phyloP scores from a whole-genome alignment of 2,888 invertebrate species.

The Diarsia dahlii region DNA sequence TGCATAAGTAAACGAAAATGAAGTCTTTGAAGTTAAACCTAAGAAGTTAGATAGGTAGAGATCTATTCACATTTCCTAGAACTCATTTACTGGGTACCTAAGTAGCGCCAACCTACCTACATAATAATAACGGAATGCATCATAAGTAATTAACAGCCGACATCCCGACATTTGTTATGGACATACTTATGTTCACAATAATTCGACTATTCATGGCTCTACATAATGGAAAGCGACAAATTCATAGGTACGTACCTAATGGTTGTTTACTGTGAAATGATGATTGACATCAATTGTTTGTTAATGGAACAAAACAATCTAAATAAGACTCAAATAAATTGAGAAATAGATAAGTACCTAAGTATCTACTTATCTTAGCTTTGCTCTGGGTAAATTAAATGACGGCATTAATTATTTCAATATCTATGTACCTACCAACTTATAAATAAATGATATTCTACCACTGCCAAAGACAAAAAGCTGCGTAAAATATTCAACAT shows the following conservation, averaged over 20 bases:
- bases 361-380: neutral
- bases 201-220: conserved; percentile 16
- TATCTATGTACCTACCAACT: conserved; percentile 20
- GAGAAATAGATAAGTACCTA: neutral
- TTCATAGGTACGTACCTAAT: conserved; percentile 18
- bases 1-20: neutral
- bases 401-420: conserved; percentile 34
- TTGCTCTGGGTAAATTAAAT: conserved; percentile 18
- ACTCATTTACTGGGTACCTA: neutral
- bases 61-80: no score
- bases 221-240: conserved; percentile 5
- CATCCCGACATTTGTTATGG: neutral
- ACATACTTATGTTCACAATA: conserved; percentile 13
- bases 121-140: neutral
- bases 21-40: neutral
- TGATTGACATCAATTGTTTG: neutral
- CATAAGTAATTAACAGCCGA: neutral
- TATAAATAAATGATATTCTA: conserved; percentile 47
- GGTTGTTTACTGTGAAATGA: neutral
- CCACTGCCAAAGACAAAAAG: conserved; percentile 53
- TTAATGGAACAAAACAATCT: conserved; percentile 19
- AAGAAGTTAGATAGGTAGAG: no score
- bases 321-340: neutral
- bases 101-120: no score
- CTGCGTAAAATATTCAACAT: conserved; percentile 50